A percentile compares a stretch with the other conserved stretches of the same genome.
These are phyloP conservation scores for Eurosta solidaginis DNA, from an alignment of 1,140 invertebrate genomes.

Conservation along the genomic window DNA sequence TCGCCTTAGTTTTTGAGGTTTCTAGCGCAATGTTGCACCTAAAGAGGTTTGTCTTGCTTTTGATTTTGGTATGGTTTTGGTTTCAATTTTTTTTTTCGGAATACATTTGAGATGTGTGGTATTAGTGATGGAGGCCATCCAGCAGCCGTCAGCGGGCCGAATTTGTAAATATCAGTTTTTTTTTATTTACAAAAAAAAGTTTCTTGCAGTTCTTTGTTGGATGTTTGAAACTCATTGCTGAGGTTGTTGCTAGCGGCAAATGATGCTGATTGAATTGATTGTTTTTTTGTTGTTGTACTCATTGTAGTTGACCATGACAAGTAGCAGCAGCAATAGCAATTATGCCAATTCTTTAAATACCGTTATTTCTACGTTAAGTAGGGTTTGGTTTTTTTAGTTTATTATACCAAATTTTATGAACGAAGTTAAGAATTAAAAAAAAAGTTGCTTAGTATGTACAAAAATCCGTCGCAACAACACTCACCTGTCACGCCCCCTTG, in stretches of 20 bases:
- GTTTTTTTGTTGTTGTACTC: not conserved
- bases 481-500: no score
- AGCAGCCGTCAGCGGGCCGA: not conserved
- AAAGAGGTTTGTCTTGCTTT: not conserved
- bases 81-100: not conserved
- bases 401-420: not conserved
- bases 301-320: slow-evolving; percentile 18
- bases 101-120: not conserved
- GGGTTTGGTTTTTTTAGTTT: not conserved
- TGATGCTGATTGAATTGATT: not conserved
- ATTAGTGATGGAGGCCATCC: not conserved
- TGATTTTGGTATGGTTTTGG: not conserved
- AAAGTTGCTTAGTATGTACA: not conserved
- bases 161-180: not conserved
- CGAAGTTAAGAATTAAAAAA: not conserved
- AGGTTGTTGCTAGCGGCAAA: slow-evolving; percentile 7
- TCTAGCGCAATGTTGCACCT: slow-evolving; percentile 22
- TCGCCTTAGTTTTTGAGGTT: slow-evolving; percentile 11
- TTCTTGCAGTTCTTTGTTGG: not conserved
- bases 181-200: slow-evolving; percentile 3
- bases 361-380: not conserved
- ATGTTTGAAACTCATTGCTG: slow-evolving; percentile 23
- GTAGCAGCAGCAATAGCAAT: not conserved
- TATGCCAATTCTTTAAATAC: slow-evolving; percentile 4
- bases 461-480: no score